Evolutionary conservation across 2,797 vertebrate genomes (phyloP).

Genomic region (Neoniphon sammara): DNA sequence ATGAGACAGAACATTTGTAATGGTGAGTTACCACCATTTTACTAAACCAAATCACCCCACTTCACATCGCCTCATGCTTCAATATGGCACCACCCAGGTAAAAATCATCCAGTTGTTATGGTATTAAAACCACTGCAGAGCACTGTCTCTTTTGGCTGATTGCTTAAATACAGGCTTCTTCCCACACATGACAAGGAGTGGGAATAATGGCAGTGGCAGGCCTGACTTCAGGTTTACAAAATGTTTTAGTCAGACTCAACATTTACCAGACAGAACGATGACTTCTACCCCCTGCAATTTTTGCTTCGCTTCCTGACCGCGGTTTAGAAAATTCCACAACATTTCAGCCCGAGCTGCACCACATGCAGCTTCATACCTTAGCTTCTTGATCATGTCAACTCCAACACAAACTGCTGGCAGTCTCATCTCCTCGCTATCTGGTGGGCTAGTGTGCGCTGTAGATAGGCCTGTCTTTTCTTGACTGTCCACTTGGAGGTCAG

Average conservation of each 20-base stretch:
- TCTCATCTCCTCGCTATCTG: slow-evolving; percentile 23
- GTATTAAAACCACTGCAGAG: slow-evolving; percentile 16
- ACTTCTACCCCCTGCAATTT: background rate
- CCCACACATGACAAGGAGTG: background rate
- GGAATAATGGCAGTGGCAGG: slow-evolving; percentile 24
- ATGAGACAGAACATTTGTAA: background rate
- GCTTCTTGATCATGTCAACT: slow-evolving; percentile 18
- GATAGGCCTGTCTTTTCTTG: slow-evolving; percentile 52
- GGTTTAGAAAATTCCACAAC: background rate
- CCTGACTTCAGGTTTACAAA: slow-evolving; percentile 32
- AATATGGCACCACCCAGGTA: background rate
- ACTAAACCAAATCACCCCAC: no score
- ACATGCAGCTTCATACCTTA: background rate
- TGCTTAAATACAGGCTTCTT: slow-evolving; percentile 31
- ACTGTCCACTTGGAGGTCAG: slow-evolving; percentile 67
- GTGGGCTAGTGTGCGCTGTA: slow-evolving; percentile 39
- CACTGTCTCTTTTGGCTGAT: slow-evolving; percentile 22
- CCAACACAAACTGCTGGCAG: slow-evolving; percentile 12
- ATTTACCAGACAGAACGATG: background rate
- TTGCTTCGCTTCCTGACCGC: background rate
- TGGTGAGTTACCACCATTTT: background rate
- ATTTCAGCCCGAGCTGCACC: background rate
- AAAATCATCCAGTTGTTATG: background rate
- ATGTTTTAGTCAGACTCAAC: slow-evolving; percentile 1
- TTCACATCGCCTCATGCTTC: no score